These are phyloP conservation scores for Psilanteris sp. DNA, from an alignment of 1,140 invertebrate genomes.

Conservation along the genomic window DNA sequence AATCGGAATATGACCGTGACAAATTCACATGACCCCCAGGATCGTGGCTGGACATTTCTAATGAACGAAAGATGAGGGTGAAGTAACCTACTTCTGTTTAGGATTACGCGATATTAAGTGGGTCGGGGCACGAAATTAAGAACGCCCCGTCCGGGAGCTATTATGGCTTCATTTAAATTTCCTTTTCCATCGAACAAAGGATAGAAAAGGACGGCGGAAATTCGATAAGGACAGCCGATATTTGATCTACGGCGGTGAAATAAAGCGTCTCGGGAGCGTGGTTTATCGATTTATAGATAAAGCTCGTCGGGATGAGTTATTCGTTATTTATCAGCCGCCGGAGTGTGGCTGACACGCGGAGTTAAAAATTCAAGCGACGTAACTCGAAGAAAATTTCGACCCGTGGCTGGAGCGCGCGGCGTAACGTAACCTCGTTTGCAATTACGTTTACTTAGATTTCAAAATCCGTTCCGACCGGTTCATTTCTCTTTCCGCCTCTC, in stretches of 20 bases:
- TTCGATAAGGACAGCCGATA: constrained; percentile 37
- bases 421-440: constrained; percentile 17
- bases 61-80: not conserved
- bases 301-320: constrained; percentile 45
- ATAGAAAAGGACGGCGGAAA: constrained; percentile 22
- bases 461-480: constrained; percentile 1
- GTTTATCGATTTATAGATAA: constrained; percentile 62
- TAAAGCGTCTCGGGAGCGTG: constrained; percentile 65
- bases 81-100: constrained; percentile 25
- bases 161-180: constrained; percentile 48
- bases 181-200: constrained; percentile 25
- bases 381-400: constrained; percentile 23
- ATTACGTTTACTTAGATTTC: constrained; percentile 23
- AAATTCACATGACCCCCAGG: constrained; percentile 2
- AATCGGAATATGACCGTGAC: not conserved
- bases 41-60: constrained; percentile 1
- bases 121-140: constrained; percentile 25
- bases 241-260: constrained; percentile 68
- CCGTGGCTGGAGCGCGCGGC: not conserved
- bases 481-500: not conserved
- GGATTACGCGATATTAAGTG: constrained; percentile 32
- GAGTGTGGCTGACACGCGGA: constrained; percentile 39
- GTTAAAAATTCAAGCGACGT: constrained; percentile 55
- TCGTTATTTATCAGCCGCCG: constrained; percentile 48
- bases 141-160: constrained; percentile 15